These are phyloP conservation scores for Oreochromis spilurus DNA, from an alignment of 2,113 vertebrate genomes.

Conservation along the genomic window DNA sequence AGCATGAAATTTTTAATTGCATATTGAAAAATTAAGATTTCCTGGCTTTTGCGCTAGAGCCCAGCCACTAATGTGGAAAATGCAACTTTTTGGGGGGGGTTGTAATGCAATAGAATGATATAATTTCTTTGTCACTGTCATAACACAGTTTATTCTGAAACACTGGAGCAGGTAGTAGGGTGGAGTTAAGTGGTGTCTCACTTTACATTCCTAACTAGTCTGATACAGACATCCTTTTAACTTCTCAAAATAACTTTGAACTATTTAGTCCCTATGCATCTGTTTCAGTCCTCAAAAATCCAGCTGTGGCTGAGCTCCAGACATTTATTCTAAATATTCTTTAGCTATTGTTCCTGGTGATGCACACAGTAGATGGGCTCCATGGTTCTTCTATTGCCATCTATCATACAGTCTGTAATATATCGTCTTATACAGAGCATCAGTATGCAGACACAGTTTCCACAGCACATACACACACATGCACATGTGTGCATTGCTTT, in stretches of 20 bases:
- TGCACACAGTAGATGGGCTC: neutral
- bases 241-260: neutral
- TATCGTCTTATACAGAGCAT: neutral
- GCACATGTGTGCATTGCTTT: neutral
- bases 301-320: neutral
- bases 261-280: neutral
- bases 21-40: neutral
- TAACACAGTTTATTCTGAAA: neutral
- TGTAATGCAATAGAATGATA: neutral
- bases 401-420: neutral
- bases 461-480: neutral
- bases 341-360: neutral
- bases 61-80: neutral
- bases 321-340: neutral
- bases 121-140: neutral
- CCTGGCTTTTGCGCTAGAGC: neutral
- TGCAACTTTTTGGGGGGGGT: neutral
- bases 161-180: neutral
- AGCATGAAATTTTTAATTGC: neutral
- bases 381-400: neutral
- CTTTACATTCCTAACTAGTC: neutral
- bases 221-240: neutral
- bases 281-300: neutral
- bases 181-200: neutral
- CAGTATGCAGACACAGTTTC: neutral